These are phyloP conservation scores for Tolmerus cingulatus DNA, from an alignment of 2,888 invertebrate species.

Conservation along the genomic window DNA sequence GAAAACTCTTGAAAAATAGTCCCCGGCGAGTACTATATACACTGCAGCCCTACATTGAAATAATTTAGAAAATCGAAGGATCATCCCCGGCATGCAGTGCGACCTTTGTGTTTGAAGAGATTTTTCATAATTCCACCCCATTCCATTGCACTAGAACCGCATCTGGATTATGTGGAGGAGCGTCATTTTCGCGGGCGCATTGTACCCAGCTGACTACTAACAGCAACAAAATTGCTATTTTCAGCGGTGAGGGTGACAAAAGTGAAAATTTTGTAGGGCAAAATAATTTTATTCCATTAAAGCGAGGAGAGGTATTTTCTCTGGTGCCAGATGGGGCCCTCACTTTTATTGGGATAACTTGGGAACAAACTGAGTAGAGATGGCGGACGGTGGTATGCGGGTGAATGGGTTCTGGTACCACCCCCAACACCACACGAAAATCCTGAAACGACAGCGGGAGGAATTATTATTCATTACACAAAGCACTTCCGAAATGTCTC, in stretches of 20 bases:
- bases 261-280: neutral
- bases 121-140: neutral
- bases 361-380: neutral
- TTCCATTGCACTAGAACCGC: neutral
- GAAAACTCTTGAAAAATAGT: neutral
- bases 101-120: neutral
- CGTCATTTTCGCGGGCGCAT: neutral
- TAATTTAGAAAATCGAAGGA: neutral
- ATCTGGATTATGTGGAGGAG: neutral
- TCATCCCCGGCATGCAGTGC: neutral
- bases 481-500: slow-evolving; percentile 14
- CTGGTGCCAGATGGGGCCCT: neutral
- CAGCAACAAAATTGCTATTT: neutral
- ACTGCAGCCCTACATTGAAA: neutral
- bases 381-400: neutral
- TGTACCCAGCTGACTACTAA: neutral
- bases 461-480: slow-evolving; percentile 29
- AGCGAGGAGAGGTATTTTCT: neutral
- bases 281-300: slow-evolving; percentile 38
- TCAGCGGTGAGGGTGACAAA: neutral
- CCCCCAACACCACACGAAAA: neutral
- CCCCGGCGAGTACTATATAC: neutral
- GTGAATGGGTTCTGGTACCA: neutral
- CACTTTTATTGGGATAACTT: slow-evolving; percentile 2
- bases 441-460: slow-evolving; percentile 3